Percentiles rank a stretch among this genome's conserved stretches.
These are phyloP conservation scores for Cylloceria caligata DNA, from an alignment of 2,888 invertebrate species.

Conservation along the genomic window DNA sequence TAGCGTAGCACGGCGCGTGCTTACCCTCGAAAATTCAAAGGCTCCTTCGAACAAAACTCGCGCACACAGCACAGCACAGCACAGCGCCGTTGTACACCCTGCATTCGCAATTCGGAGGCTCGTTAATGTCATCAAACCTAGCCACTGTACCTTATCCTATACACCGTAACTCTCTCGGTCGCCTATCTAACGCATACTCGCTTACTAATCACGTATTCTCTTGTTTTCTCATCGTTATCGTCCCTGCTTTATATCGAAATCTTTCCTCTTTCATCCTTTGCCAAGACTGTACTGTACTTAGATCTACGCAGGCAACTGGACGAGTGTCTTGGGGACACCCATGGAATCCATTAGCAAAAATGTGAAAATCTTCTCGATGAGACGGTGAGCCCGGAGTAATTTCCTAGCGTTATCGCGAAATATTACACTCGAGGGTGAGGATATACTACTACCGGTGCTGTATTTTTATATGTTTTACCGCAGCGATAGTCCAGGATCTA, in stretches of 20 bases:
- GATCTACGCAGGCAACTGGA: neutral
- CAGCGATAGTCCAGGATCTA: slow-evolving; percentile 16
- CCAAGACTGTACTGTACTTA: neutral
- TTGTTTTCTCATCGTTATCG: slow-evolving; percentile 51
- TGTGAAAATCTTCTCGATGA: slow-evolving; percentile 18
- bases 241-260: neutral
- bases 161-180: neutral
- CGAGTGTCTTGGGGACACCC: neutral
- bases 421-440: slow-evolving; percentile 32
- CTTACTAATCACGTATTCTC: slow-evolving; percentile 61
- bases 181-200: slow-evolving; percentile 36
- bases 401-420: slow-evolving; percentile 48
- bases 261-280: neutral
- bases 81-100: slow-evolving; percentile 57
- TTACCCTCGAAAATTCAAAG: slow-evolving; percentile 69
- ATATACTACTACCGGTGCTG: neutral
- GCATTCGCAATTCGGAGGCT: slow-evolving; percentile 68
- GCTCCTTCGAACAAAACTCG: slow-evolving; percentile 63
- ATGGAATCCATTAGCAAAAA: slow-evolving; percentile 26
- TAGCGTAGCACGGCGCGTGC: slow-evolving; percentile 64
- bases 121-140: slow-evolving; percentile 67
- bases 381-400: slow-evolving; percentile 19
- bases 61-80: slow-evolving; percentile 23
- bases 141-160: slow-evolving; percentile 30
- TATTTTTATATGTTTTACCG: slow-evolving; percentile 21